Evolutionary conservation across 2,888 invertebrate genomes (phyloP).

Genomic region (Trachelus stipa): DNA sequence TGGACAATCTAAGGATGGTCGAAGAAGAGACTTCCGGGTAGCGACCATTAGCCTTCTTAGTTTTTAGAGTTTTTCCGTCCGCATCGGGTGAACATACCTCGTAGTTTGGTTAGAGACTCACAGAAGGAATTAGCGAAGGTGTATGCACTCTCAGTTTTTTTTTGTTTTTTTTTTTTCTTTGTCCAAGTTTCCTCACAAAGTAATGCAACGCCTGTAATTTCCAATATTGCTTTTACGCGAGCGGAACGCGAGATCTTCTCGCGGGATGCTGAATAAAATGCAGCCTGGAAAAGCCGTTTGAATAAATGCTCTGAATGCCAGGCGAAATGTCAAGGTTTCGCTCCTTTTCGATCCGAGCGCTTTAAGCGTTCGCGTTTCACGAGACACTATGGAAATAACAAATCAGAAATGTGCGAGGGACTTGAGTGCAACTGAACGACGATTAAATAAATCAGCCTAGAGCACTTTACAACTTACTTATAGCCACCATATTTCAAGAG

Average conservation of each 20-base stretch:
- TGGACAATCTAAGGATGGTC: neutral
- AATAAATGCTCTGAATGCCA: neutral
- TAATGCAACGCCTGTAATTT: neutral
- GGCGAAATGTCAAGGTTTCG: constrained; percentile 2
- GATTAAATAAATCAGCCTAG: neutral
- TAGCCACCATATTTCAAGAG: neutral
- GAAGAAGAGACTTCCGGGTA: neutral
- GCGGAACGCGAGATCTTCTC: neutral
- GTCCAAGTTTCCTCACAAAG: neutral
- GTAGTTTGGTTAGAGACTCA: neutral
- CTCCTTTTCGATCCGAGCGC: neutral
- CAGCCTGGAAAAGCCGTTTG: neutral
- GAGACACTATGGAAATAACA: neutral
- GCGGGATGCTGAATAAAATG: neutral
- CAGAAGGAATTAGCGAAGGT: neutral
- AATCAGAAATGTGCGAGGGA: neutral
- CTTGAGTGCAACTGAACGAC: neutral
- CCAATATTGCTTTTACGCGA: neutral
- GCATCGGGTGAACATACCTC: neutral
- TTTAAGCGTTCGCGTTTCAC: neutral
- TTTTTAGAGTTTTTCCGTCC: neutral
- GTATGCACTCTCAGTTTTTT: neutral
- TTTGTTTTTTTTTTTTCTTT: neutral
- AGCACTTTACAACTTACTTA: neutral
- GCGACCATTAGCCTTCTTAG: neutral